These are phyloP conservation scores for Cancer borealis DNA, from an alignment of 2,888 invertebrate species.

Conservation along the genomic window DNA sequence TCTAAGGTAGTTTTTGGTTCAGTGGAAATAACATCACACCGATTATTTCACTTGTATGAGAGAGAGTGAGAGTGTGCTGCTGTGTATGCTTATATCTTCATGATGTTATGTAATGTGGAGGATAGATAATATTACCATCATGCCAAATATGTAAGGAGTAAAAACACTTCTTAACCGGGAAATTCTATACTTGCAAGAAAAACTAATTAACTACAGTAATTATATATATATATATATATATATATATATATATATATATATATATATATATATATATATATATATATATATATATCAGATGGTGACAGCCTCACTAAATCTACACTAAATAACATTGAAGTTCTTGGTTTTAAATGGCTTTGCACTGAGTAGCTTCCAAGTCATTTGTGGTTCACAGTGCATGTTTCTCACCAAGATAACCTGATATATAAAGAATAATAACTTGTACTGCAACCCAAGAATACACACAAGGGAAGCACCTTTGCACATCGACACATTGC, in stretches of 20 bases:
- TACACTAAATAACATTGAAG: background rate
- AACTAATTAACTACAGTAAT: background rate
- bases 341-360: background rate
- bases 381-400: constrained; percentile 39
- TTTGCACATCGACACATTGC: background rate
- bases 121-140: background rate
- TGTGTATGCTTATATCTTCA: constrained; percentile 13
- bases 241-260: background rate
- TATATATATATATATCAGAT: background rate
- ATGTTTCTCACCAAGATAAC: constrained; percentile 36
- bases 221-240: background rate
- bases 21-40: background rate
- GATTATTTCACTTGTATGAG: background rate
- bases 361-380: background rate
- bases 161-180: background rate
- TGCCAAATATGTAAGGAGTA: background rate
- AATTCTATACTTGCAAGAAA: background rate
- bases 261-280: background rate
- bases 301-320: background rate
- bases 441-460: constrained; percentile 6
- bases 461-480: background rate
- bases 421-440: background rate
- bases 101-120: constrained; percentile 25
- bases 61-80: background rate
- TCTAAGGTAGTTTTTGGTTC: background rate